A percentile compares a stretch with the other conserved stretches of the same genome.
These are phyloP conservation scores for Eulithis testata DNA, from an alignment of 2,888 invertebrate species.

Conservation along the genomic window DNA sequence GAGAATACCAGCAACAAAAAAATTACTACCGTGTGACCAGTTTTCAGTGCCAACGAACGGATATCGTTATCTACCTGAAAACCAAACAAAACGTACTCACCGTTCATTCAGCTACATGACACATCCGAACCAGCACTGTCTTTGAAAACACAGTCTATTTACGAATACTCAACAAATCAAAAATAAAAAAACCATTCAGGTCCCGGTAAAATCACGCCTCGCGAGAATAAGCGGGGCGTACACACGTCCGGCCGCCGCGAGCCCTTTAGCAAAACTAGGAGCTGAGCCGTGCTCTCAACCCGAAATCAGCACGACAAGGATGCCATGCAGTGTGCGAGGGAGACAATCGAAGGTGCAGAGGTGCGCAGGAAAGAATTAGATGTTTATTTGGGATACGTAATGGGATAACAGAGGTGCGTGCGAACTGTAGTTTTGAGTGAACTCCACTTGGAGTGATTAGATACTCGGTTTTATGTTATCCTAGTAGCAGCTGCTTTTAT, in stretches of 20 bases:
- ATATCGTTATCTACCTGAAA: slow-evolving; percentile 59
- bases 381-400: slow-evolving; percentile 81
- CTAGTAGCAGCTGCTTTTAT: slow-evolving; percentile 22
- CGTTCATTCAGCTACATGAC: slow-evolving; percentile 59
- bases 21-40: slow-evolving; percentile 35
- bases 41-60: slow-evolving; percentile 22
- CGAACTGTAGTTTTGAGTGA: slow-evolving; percentile 57
- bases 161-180: slow-evolving; percentile 39
- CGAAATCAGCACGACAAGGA: slow-evolving; percentile 66
- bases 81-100: slow-evolving; percentile 66
- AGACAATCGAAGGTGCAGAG: slow-evolving; percentile 71
- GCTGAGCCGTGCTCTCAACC: slow-evolving; percentile 58
- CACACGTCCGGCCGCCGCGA: slow-evolving; percentile 60
- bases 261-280: slow-evolving; percentile 75
- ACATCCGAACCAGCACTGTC: slow-evolving; percentile 62
- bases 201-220: slow-evolving; percentile 71
- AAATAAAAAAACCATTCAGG: slow-evolving; percentile 61
- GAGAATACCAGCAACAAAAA: slow-evolving; percentile 36
- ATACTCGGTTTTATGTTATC: slow-evolving; percentile 30
- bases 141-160: slow-evolving; percentile 52
- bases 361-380: slow-evolving; percentile 83
- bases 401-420: slow-evolving; percentile 73
- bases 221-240: slow-evolving; percentile 36
- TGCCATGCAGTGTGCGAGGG: slow-evolving; percentile 49
- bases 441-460: slow-evolving; percentile 38